A percentile compares a stretch with the other conserved stretches of the same genome.
Conservation (phyloP, 1,140 invertebrate species). For the Aphelenchoides fujianensis region DNA sequence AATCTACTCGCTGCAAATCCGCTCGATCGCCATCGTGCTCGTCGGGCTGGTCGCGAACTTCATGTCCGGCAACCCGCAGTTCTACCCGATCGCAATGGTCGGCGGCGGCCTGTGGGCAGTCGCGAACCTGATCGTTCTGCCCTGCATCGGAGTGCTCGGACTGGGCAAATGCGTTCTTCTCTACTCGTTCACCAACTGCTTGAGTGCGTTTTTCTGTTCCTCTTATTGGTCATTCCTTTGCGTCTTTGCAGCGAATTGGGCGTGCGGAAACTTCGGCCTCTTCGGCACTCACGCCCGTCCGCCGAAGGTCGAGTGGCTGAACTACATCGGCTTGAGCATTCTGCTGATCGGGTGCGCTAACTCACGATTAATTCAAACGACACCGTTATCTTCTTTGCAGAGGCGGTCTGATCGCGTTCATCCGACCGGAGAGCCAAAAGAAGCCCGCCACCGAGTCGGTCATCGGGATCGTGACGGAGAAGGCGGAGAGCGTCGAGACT, state of each 20-base stretch:
- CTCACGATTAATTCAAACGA: too few species aligned
- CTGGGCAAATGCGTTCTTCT: neutral
- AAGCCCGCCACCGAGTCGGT: neutral
- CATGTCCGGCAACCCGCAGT: neutral
- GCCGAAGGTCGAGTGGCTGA: neutral
- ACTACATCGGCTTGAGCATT: constrained; percentile 1
- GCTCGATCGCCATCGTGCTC: neutral
- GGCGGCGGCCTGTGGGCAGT: constrained; percentile 1
- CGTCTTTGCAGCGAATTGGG: too few species aligned
- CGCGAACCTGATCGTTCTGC: constrained; percentile 13
- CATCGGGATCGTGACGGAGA: neutral
- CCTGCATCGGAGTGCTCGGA: constrained; percentile 8
- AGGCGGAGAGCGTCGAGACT: neutral
- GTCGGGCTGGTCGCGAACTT: neutral
- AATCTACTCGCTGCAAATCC: constrained; percentile 16
- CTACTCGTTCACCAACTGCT: constrained; percentile 1
- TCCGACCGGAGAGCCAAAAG: neutral
- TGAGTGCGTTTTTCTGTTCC: neutral
- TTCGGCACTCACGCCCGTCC: constrained; percentile 3
- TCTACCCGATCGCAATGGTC: constrained; percentile 6
- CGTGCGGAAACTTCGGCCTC: constrained; percentile 3
- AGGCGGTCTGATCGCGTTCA: constrained; percentile 10
- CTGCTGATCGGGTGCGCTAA: too few species aligned
- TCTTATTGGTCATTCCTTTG: too few species aligned
- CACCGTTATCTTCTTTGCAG: too few species aligned